phyloP scores from a whole-genome alignment of 1,140 invertebrate species.

The Drosophila auraria region DNA sequence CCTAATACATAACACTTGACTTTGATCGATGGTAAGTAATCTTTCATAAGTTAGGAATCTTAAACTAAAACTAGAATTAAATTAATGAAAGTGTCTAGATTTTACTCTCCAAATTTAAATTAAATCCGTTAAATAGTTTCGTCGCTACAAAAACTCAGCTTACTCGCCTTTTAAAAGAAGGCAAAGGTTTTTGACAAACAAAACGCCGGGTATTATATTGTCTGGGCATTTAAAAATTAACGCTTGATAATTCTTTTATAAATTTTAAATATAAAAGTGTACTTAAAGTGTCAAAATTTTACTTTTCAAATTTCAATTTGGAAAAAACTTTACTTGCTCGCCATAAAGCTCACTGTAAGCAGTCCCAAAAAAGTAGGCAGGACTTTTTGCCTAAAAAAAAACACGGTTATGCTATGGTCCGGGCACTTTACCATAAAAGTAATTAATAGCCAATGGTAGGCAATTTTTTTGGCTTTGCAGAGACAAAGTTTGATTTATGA shows the following conservation, averaged over 20 bases:
- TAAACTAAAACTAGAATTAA: background rate
- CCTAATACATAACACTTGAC: background rate
- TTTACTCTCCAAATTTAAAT: background rate
- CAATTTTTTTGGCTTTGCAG: too few species aligned
- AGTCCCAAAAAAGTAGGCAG: background rate
- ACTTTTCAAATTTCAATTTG: background rate
- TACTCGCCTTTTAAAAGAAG: too few species aligned
- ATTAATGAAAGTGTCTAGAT: background rate
- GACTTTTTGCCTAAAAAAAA: background rate
- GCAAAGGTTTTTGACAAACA: too few species aligned
- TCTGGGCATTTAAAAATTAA: too few species aligned
- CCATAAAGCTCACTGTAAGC: too few species aligned
- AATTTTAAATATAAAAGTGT: too few species aligned
- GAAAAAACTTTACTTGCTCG: background rate
- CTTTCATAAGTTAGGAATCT: too few species aligned
- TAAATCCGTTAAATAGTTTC: background rate
- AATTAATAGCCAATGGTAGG: background rate
- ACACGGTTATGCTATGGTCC: background rate
- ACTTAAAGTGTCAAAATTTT: too few species aligned
- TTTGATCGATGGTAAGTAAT: too few species aligned
- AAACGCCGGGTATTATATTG: too few species aligned
- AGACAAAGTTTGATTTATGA: background rate
- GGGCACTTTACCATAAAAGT: background rate
- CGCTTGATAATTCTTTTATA: too few species aligned
- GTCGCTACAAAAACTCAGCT: too few species aligned